Conservation (phyloP, 2,888 invertebrate species). For the Archips crataeganus region DNA sequence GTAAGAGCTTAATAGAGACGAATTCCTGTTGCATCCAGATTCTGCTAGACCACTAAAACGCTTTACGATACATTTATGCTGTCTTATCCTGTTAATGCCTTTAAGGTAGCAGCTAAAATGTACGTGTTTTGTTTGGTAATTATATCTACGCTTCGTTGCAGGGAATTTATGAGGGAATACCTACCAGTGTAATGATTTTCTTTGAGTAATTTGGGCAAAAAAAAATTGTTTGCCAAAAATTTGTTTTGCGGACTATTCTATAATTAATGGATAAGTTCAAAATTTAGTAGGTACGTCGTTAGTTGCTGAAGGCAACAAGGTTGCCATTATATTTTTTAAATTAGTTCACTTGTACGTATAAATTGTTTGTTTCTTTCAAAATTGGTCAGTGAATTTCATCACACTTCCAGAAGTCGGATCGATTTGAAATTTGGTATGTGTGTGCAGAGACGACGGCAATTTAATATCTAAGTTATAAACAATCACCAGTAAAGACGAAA, state of each 20-base stretch:
- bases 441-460: not conserved
- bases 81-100: constrained; percentile 34
- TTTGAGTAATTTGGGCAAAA: too few species aligned
- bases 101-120: constrained; percentile 27
- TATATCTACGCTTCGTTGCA: not conserved
- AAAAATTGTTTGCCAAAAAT: too few species aligned
- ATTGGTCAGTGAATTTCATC: not conserved
- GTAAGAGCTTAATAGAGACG: constrained; percentile 28
- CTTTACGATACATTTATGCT: constrained; percentile 38
- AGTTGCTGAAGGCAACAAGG: too few species aligned
- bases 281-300: too few species aligned
- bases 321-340: too few species aligned
- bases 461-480: too few species aligned
- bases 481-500: too few species aligned
- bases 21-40: constrained; percentile 34
- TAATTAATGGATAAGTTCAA: too few species aligned
- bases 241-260: too few species aligned
- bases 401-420: not conserved
- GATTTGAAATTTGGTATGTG: too few species aligned
- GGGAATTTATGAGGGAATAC: not conserved
- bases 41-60: constrained; percentile 39
- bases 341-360: too few species aligned
- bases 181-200: too few species aligned
- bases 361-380: not conserved
- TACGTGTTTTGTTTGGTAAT: not conserved